Conservation (phyloP, 2,888 invertebrate genomes). For the Scaptomyza flava region DNA sequence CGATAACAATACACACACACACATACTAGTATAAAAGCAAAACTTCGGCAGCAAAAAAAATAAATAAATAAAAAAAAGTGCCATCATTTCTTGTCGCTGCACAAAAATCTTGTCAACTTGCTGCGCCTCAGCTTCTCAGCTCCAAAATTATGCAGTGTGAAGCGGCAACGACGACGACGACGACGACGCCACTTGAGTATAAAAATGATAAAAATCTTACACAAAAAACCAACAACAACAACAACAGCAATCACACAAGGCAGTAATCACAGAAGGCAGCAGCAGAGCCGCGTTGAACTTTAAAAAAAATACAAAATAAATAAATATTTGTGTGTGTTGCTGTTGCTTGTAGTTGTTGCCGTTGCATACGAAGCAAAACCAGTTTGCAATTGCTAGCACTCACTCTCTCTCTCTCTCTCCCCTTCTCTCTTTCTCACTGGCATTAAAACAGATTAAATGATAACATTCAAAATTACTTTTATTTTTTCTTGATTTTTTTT, state of each 20-base stretch:
- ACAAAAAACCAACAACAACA: slow-evolving; percentile 45
- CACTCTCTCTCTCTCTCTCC: neutral
- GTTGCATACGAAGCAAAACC: slow-evolving; percentile 60
- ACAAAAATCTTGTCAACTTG: slow-evolving; percentile 78
- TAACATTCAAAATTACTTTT: slow-evolving; percentile 74
- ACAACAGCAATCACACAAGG: slow-evolving; percentile 42
- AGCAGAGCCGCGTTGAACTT: slow-evolving; percentile 60
- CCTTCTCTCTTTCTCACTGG: slow-evolving; percentile 22
- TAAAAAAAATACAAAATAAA: slow-evolving; percentile 29
- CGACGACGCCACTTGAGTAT: slow-evolving; percentile 76
- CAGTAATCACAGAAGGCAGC: slow-evolving; percentile 57
- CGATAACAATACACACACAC: slow-evolving; percentile 49
- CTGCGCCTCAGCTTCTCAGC: slow-evolving; percentile 39
- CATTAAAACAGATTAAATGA: slow-evolving; percentile 67
- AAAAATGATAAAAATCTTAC: slow-evolving; percentile 69
- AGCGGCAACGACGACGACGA: slow-evolving; percentile 55
- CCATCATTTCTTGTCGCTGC: slow-evolving; percentile 79
- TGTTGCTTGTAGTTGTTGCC: slow-evolving; percentile 41
- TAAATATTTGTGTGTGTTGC: slow-evolving; percentile 37
- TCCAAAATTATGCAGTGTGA: slow-evolving; percentile 81
- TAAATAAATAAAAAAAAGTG: slow-evolving; percentile 45
- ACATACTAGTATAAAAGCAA: slow-evolving; percentile 31
- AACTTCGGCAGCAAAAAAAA: slow-evolving; percentile 30
- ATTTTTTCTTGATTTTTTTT: slow-evolving; percentile 14
- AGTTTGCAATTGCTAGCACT: slow-evolving; percentile 67